phyloP scores from a whole-genome alignment of 2,888 invertebrate genomes.

The Steinernema hermaphroditum region DNA sequence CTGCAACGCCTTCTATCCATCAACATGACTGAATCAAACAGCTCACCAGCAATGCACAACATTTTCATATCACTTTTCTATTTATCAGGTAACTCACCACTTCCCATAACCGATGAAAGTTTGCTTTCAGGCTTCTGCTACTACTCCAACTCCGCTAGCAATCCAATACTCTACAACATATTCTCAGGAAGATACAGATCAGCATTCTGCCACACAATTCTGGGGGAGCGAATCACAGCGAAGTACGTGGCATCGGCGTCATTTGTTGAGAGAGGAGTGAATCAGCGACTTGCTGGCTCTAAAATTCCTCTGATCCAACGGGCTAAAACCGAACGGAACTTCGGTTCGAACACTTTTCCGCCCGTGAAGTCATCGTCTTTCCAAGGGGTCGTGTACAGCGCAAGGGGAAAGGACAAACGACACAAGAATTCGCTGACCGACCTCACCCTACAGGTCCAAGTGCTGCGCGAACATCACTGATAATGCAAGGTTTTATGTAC shows the following conservation, averaged over 20 bases:
- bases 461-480: background rate
- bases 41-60: conserved; percentile 38
- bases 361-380: conserved; percentile 15
- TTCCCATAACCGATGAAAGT: conserved; percentile 38
- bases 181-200: conserved; percentile 73
- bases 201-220: conserved; percentile 69
- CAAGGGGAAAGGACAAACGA: background rate
- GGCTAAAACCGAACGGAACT: conserved; percentile 20
- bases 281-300: background rate
- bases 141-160: conserved; percentile 72
- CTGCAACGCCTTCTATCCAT: conserved; percentile 81
- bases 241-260: conserved; percentile 14
- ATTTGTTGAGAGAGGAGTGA: background rate
- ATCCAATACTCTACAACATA: conserved; percentile 74
- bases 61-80: conserved; percentile 38
- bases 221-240: conserved; percentile 30
- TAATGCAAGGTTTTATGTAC: too few species aligned
- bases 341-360: conserved; percentile 16
- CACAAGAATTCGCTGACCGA: background rate
- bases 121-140: conserved; percentile 55
- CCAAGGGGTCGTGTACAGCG: conserved; percentile 3
- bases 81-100: conserved; percentile 40
- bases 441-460: background rate
- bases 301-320: conserved; percentile 15
- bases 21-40: conserved; percentile 50